A percentile compares a stretch with the other conserved stretches of the same genome.
Conservation (phyloP, 2,113 vertebrate species). For the Eulemur macaco region DNA sequence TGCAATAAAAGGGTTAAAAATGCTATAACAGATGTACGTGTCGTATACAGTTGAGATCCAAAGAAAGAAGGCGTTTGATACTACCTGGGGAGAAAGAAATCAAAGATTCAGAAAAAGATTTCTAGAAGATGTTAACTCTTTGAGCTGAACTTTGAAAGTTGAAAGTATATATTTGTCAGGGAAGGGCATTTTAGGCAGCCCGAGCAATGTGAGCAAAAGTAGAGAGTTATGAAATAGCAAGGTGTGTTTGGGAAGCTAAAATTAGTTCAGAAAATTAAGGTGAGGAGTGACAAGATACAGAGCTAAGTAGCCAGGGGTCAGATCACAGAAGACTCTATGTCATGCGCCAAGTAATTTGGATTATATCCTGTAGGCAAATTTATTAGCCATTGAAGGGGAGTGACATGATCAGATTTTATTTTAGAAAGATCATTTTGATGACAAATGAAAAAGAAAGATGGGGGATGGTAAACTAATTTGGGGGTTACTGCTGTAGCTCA, state of each 20-base stretch:
- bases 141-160: background rate
- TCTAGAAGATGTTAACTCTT: background rate
- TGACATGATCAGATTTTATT: background rate
- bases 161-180: background rate
- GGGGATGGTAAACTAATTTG: background rate
- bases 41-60: background rate
- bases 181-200: background rate
- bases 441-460: background rate
- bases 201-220: background rate
- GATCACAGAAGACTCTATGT: background rate
- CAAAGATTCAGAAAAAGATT: background rate
- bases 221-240: background rate
- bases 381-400: background rate
- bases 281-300: background rate
- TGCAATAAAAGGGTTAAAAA: background rate
- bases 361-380: background rate
- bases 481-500: background rate
- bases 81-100: background rate
- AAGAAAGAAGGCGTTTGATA: background rate
- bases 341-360: background rate
- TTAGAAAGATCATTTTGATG: background rate
- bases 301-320: background rate
- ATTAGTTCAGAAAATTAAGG: background rate
- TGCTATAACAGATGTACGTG: background rate
- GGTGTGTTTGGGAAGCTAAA: background rate